Evolutionary conservation across 1,140 invertebrate species (phyloP), one percentile per base, ranked within the genome.

Genomic region (Batillaria attramentaria): DNA sequence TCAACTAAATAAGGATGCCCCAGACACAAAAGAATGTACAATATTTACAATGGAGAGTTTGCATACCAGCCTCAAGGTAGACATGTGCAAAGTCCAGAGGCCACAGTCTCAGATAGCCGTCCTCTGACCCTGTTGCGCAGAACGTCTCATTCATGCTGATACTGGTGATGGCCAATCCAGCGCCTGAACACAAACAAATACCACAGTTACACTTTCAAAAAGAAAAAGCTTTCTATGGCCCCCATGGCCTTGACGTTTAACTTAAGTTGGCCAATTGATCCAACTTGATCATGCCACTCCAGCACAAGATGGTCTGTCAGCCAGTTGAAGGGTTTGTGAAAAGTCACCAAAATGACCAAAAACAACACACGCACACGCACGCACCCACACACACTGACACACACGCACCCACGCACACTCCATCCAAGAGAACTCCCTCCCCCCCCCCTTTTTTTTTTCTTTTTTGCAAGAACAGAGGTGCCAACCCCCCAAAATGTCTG

Each of bases 51-150:
- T 13, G 46, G 46, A 24, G 46, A 24, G 46, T 13, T 10, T 37
- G 74, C 85, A 66, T 72, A 87, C 88, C 87, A 83, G 90, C 90
- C 81, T 91, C 90, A 6, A 91, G 81, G 80, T 89, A 90, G n/a
- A 91, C 89, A 84, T 90, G 86, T 41, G 84, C 85, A 84, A 91
- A 91, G 75, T 91, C 90, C 37, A 91, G 80, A 2, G 90, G 89
- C 90, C 90, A 91, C 24, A 91, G 80, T n/a, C 90, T 80, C 33
- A 91, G 84, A 78, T 81, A 91, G 6, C 90, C 90, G 82, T 91
- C 90, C 80, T 90, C 89, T 24, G 90, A 91, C 6, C 90, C 90
- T 33, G 90, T 91, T 57, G 89, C 89, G 88, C 90, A 91, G 79
- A 90, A 91, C 1, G 89, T 86, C 66, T 91, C 90, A 78, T 88